These are phyloP conservation scores for Neogobius melanostomus DNA, from an alignment of 2,113 vertebrate species.

Conservation along the genomic window DNA sequence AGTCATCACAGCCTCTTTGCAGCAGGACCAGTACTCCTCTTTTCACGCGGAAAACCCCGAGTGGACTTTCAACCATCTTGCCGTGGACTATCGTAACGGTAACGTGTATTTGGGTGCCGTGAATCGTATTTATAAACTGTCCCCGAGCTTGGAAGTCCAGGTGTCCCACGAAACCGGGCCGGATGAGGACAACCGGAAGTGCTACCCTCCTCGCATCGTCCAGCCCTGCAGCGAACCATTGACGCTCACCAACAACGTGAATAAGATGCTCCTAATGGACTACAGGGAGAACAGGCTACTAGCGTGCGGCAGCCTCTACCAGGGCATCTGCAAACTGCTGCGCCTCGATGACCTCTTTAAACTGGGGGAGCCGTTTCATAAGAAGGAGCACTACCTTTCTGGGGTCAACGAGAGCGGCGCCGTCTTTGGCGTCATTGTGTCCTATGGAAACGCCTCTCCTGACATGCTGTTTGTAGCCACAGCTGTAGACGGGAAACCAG, in stretches of 20 bases:
- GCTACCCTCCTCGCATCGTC: slow-evolving; percentile 95
- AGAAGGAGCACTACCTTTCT: slow-evolving; percentile 98
- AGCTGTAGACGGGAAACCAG: slow-evolving; percentile 94
- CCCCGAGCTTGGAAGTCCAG: slow-evolving; percentile 85
- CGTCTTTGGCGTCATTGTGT: slow-evolving; percentile 96
- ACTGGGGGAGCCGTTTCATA: slow-evolving; percentile 95
- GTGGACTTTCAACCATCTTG: slow-evolving; percentile 93
- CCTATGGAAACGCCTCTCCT: slow-evolving; percentile 88
- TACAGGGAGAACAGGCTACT: slow-evolving; percentile 94
- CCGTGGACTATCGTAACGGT: slow-evolving; percentile 92
- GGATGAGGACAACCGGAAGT: slow-evolving; percentile 97
- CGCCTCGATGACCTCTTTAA: slow-evolving; percentile 97
- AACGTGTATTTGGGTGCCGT: slow-evolving; percentile 94
- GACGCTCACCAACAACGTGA: slow-evolving; percentile 92
- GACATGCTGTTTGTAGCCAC: slow-evolving; percentile 97
- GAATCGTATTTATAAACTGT: slow-evolving; percentile 97
- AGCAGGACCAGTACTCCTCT: slow-evolving; percentile 81
- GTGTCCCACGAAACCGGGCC: slow-evolving; percentile 94
- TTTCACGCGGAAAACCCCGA: slow-evolving; percentile 84
- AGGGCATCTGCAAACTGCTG: slow-evolving; percentile 96
- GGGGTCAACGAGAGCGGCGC: slow-evolving; percentile 96
- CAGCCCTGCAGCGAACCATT: slow-evolving; percentile 94
- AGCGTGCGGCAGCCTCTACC: slow-evolving; percentile 95
- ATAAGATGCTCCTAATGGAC: slow-evolving; percentile 98
- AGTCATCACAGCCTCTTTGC: slow-evolving; percentile 72